phyloP scores from a whole-genome alignment of 2,888 invertebrate genomes.

The Eristalis pertinax region DNA sequence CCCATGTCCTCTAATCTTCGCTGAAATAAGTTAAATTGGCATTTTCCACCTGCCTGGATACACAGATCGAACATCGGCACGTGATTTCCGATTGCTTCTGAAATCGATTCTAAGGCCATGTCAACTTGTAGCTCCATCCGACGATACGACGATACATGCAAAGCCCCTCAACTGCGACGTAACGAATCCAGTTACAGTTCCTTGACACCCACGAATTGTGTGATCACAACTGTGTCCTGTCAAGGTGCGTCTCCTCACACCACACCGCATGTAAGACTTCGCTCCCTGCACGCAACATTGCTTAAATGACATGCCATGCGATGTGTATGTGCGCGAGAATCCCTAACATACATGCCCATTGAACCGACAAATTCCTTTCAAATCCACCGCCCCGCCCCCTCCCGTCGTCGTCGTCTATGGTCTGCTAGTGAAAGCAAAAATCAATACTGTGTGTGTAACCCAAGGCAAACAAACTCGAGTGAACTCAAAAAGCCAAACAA shows the following conservation, averaged over 20 bases:
- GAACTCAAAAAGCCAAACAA: constrained; percentile 59
- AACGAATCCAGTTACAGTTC: background rate
- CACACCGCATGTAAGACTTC: background rate
- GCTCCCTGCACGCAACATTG: background rate
- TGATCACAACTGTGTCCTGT: background rate
- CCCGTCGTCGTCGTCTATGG: background rate
- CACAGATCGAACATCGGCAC: background rate
- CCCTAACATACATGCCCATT: background rate
- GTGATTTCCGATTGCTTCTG: background rate
- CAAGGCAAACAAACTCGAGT: constrained; percentile 68
- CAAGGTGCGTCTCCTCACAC: background rate
- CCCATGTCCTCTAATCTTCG: too few relatives aligned
- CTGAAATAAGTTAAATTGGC: too few relatives aligned
- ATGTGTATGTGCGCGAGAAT: background rate
- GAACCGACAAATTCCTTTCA: constrained; percentile 23
- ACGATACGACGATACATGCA: background rate
- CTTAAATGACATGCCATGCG: too few relatives aligned
- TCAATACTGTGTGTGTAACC: constrained; percentile 43
- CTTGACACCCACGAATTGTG: background rate
- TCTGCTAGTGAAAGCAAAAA: constrained; percentile 28
- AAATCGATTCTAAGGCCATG: background rate
- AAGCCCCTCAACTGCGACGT: background rate
- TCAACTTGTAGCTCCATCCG: background rate
- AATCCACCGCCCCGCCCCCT: constrained; percentile 9
- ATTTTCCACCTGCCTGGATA: too few relatives aligned